Conservation (phyloP, 2,888 invertebrate species). For the Shargacucullia verbasci region DNA sequence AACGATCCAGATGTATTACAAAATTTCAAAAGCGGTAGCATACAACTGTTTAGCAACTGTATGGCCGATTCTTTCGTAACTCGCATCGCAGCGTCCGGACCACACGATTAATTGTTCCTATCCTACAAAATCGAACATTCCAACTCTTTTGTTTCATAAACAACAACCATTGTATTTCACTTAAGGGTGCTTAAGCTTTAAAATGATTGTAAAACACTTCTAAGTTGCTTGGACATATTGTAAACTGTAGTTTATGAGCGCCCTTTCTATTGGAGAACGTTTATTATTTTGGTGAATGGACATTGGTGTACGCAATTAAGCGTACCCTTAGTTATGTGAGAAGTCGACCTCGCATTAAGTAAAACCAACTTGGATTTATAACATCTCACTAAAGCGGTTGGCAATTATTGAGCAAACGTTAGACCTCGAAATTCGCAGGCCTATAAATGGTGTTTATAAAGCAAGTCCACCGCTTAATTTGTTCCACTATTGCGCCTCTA, state of each 20-base stretch:
- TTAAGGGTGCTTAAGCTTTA: conserved; percentile 50
- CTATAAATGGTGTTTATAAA: conserved; percentile 52
- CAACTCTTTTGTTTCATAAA: conserved; percentile 79
- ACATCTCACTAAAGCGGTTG: conserved; percentile 61
- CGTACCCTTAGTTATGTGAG: conserved; percentile 77
- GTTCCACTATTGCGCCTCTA: conserved; percentile 40
- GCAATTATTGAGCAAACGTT: conserved; percentile 64
- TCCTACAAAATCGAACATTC: conserved; percentile 76
- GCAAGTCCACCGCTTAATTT: conserved; percentile 36
- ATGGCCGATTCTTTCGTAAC: conserved; percentile 83
- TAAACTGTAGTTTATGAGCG: conserved; percentile 39
- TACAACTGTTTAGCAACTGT: conserved; percentile 84
- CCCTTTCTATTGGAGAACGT: conserved; percentile 41
- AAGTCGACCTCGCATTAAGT: conserved; percentile 74
- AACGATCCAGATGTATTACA: conserved; percentile 89
- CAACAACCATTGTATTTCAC: conserved; percentile 65
- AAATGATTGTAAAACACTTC: conserved; percentile 56
- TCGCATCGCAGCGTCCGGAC: conserved; percentile 86
- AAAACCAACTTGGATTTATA: conserved; percentile 63
- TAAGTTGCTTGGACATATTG: conserved; percentile 57
- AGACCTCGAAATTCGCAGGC: conserved; percentile 61
- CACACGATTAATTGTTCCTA: conserved; percentile 87
- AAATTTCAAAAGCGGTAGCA: conserved; percentile 83
- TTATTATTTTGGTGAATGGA: conserved; percentile 61
- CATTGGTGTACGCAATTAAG: conserved; percentile 74